These are phyloP conservation scores for Colaptes auratus DNA, from an alignment of 2,113 vertebrate species.

Conservation along the genomic window DNA sequence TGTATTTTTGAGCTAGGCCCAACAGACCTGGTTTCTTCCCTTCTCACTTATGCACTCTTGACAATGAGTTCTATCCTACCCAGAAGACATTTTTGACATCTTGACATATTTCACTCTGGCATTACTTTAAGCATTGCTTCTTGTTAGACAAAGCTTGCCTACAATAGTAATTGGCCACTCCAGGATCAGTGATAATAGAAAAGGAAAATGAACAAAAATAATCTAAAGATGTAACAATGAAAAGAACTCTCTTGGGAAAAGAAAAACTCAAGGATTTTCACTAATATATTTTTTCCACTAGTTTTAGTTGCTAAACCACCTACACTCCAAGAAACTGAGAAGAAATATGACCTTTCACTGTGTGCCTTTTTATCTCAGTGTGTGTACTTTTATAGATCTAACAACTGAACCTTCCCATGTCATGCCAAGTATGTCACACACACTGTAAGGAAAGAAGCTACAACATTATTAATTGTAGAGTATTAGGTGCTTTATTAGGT, in stretches of 20 bases:
- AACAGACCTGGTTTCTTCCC: neutral
- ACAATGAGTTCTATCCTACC: neutral
- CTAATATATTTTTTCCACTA: neutral
- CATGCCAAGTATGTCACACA: neutral
- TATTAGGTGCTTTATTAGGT: neutral
- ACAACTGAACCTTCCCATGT: slow-evolving; percentile 1
- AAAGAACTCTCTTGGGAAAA: neutral
- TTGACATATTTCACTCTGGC: neutral
- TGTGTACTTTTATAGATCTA: neutral
- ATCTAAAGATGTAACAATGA: neutral
- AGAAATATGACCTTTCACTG: neutral
- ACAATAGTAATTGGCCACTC: neutral
- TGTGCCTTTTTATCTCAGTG: neutral
- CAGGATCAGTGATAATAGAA: neutral
- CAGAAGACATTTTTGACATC: neutral
- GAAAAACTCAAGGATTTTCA: neutral
- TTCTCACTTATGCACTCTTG: neutral
- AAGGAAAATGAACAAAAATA: neutral
- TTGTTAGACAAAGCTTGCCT: neutral
- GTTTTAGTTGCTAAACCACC: neutral
- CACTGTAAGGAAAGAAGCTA: neutral
- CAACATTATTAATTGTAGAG: neutral
- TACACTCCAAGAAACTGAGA: neutral
- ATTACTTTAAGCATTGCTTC: neutral
- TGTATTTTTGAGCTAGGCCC: neutral